Conservation (phyloP, 2,113 vertebrate species). For the Tyrannus savana region DNA sequence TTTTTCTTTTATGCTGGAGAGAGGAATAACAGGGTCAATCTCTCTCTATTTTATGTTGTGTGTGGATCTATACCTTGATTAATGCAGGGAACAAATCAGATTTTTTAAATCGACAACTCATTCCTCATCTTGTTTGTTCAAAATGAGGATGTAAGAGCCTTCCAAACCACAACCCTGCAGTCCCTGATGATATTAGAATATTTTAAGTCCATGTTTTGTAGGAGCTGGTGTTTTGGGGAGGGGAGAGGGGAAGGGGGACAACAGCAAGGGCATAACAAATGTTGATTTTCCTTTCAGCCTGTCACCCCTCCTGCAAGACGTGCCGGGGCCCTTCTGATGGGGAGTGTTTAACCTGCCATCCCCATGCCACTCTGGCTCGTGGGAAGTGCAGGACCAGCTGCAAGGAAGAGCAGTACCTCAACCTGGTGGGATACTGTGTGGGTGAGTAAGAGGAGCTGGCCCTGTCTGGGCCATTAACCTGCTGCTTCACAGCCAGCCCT, state of each 20-base stretch:
- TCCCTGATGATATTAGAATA: not conserved
- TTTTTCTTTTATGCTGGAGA: not conserved
- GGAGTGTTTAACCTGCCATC: constrained; percentile 80
- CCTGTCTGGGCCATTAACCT: not conserved
- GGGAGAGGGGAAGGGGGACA: not conserved
- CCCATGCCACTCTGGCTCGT: constrained; percentile 50
- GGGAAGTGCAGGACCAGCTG: constrained; percentile 80
- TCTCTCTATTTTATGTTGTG: not conserved
- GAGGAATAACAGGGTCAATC: not conserved
- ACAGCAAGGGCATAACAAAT: not conserved
- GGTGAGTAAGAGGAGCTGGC: constrained; percentile 71
- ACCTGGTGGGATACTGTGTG: constrained; percentile 78
- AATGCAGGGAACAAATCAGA: not conserved
- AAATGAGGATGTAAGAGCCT: not conserved
- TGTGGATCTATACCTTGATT: not conserved
- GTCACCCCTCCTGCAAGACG: constrained; percentile 81
- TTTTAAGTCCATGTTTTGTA: not conserved
- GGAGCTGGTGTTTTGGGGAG: not conserved
- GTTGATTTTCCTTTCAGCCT: constrained; percentile 63
- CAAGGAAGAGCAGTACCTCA: constrained; percentile 80
- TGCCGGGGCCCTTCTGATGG: constrained; percentile 75
- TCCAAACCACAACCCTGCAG: not conserved
- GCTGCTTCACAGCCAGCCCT: not conserved
- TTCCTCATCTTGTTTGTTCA: not conserved
- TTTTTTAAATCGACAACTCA: not conserved